Evolutionary conservation across 2,113 vertebrate genomes (phyloP), one percentile per base, ranked within the genome.

Genomic region (Erinaceus europaeus): DNA sequence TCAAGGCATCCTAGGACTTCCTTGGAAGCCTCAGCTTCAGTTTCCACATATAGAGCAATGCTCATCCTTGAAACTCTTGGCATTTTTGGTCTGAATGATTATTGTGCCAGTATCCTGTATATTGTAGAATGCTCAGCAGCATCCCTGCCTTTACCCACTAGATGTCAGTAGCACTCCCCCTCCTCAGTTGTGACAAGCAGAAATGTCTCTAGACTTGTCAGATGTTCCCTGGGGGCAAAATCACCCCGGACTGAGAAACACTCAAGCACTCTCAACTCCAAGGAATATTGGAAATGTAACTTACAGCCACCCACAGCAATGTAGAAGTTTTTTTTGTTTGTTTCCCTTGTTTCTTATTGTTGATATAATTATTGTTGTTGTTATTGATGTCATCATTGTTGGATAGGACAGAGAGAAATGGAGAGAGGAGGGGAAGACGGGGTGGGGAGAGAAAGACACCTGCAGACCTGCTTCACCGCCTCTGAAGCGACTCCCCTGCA

Each of bases 11-110:
- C n/a, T n/a, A 55, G 42, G 3, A 5, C 55, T 48, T 57, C 52
- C 62, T 20, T 32, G 72, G 46, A 84, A 90, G 42, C 32, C 14
- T 36, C 44, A 20, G 21, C 25, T 3, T 42, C 44, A 23, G 2
- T 38, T 68, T 77, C 57, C 52, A 68, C 25, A 44, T 71, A 59
- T 21, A 11, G 1, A 11, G 5, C n/a, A n/a, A n/a, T n/a, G n/a
- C n/a, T n/a, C n/a, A n/a, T n/a, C n/a, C n/a, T 59, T 14, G 3
- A 48, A 18, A 21, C 11, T 10, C 1, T 0, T 25, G 73, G n/a
- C 46, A 27, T 25, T 32, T 57, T 4, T 23, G 42, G 53, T 36
- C 34, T 15, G 80, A 69, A 44, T 6, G 21, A 23, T 21, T 40
- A 34, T 11, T 20, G 50, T 20, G 36, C 25, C 6, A 4, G 12